These are phyloP conservation scores for Zosterops borbonicus DNA, from an alignment of 2,113 vertebrate genomes.

Conservation along the genomic window DNA sequence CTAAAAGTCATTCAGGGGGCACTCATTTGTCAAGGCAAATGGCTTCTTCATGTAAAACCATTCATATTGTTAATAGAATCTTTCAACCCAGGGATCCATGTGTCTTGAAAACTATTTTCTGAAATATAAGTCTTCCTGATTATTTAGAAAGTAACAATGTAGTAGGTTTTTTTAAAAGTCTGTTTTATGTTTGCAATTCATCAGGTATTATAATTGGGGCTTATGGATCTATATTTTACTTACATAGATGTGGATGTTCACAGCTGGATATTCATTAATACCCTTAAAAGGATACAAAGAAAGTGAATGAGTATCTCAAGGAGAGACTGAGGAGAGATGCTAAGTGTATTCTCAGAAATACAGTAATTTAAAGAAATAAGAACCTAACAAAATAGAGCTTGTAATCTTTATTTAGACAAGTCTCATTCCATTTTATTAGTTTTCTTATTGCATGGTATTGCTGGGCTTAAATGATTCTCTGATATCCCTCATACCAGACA, in stretches of 20 bases:
- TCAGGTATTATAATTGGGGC: background rate
- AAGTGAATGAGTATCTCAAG: background rate
- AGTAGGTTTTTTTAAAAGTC: background rate
- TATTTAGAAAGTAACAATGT: background rate
- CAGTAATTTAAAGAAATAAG: background rate
- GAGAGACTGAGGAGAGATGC: background rate
- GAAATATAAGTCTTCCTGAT: background rate
- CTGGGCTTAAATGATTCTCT: background rate
- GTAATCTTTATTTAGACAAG: background rate
- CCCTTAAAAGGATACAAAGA: background rate
- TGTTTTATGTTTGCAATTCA: background rate
- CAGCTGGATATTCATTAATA: background rate
- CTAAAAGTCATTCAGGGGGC: background rate
- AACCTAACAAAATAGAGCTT: background rate
- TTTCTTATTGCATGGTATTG: background rate
- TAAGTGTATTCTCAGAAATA: background rate
- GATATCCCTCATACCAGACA: background rate
- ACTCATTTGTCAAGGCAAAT: background rate
- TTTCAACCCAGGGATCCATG: background rate
- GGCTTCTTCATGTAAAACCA: background rate
- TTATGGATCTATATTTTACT: background rate
- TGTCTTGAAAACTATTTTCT: background rate
- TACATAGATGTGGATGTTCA: background rate
- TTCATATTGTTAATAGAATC: background rate
- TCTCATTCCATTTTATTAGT: background rate